Percentiles rank a stretch among this genome's conserved stretches.
These are phyloP conservation scores for Mesocentrotus franciscanus DNA, from an alignment of 53 echinoderm and acorn worm species.

Conservation along the genomic window DNA sequence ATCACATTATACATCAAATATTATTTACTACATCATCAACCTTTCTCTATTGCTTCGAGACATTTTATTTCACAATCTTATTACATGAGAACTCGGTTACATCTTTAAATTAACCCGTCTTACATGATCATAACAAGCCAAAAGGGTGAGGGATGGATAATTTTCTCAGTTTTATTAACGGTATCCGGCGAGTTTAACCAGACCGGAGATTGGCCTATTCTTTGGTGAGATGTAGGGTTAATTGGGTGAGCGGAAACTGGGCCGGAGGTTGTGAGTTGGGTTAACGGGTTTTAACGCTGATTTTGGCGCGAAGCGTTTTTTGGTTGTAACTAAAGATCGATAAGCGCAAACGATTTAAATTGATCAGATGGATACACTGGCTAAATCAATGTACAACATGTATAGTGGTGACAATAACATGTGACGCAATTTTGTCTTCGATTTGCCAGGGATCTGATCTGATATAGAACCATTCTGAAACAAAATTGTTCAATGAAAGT, in stretches of 20 bases:
- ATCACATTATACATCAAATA: no score
- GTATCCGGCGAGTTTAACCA: conserved; percentile 52
- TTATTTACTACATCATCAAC: no score
- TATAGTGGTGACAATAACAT: neutral
- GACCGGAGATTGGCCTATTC: conserved; percentile 55
- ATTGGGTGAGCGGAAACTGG: conserved; percentile 48
- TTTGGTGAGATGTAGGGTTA: conserved; percentile 26
- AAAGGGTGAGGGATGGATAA: conserved; percentile 18
- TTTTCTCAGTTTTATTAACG: conserved; percentile 42
- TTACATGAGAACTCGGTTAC: no score
- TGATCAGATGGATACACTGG: neutral
- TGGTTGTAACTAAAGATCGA: neutral
- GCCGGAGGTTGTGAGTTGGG: conserved; percentile 28
- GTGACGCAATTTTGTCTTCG: neutral
- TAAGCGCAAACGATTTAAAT: neutral
- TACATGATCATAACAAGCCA: conserved; percentile 24
- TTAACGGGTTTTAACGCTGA: neutral
- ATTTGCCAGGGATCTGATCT: neutral
- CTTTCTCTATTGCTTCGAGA: no score
- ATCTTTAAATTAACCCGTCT: neutral
- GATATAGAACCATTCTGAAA: no score
- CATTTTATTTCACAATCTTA: no score
- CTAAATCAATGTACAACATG: neutral
- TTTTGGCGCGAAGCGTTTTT: conserved; percentile 11
- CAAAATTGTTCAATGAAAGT: no score